These are phyloP conservation scores for Adelphocoris suturalis DNA, from an alignment of 2,888 invertebrate genomes.

Conservation along the genomic window DNA sequence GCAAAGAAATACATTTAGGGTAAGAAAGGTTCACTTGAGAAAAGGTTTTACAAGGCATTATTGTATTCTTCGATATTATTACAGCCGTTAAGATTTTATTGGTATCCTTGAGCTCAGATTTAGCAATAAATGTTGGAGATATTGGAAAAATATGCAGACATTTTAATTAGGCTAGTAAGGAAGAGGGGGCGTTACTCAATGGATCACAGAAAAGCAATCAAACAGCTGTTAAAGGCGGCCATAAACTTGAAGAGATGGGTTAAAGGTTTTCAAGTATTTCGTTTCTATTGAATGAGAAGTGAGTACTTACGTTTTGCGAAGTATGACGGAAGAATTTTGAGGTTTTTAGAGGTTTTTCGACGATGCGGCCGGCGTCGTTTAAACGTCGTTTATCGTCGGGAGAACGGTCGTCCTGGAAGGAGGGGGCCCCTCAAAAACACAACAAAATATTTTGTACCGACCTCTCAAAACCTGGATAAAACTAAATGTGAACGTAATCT, in stretches of 20 bases:
- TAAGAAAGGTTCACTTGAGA: background rate
- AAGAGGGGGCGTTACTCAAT: constrained; percentile 39
- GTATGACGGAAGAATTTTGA: background rate
- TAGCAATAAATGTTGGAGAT: constrained; percentile 42
- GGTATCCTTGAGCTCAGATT: background rate
- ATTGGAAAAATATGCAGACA: constrained; percentile 55
- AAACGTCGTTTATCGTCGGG: constrained; percentile 41
- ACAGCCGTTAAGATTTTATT: constrained; percentile 39
- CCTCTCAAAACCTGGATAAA: constrained; percentile 71
- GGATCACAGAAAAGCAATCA: constrained; percentile 66
- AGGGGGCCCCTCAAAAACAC: constrained; percentile 45
- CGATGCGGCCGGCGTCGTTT: constrained; percentile 38
- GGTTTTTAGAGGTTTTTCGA: constrained; percentile 25
- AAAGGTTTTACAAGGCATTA: constrained; percentile 31
- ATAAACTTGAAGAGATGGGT: constrained; percentile 66
- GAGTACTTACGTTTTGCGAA: constrained; percentile 57
- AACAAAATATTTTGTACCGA: constrained; percentile 65
- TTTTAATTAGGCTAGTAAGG: constrained; percentile 54
- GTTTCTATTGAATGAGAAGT: constrained; percentile 36
- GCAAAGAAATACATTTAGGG: background rate
- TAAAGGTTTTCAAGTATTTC: constrained; percentile 58
- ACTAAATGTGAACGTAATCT: constrained; percentile 71
- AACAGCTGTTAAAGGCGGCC: constrained; percentile 69
- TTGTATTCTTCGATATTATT: constrained; percentile 19
- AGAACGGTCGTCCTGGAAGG: constrained; percentile 16